A percentile compares a stretch with the other conserved stretches of the same genome.
Evolutionary conservation across 1,140 invertebrate genomes (phyloP).

Genomic region (Drosophila auraria): DNA sequence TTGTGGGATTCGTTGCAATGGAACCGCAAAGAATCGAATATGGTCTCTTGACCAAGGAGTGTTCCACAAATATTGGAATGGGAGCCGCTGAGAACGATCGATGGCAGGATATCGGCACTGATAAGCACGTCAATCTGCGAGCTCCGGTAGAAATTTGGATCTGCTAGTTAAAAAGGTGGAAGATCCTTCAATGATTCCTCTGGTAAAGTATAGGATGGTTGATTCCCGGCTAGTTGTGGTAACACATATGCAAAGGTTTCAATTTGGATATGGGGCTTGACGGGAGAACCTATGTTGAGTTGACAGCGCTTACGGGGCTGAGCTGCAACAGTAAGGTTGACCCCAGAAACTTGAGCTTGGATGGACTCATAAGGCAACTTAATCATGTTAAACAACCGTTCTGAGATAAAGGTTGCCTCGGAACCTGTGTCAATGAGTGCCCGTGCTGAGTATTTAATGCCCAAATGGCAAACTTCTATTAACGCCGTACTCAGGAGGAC

Average conservation of each 20-base stretch:
- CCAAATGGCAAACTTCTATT: neutral
- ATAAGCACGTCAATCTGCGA: conserved; percentile 4
- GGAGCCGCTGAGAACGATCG: neutral
- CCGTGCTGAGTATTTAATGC: neutral
- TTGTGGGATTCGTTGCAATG: neutral
- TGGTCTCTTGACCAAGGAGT: neutral
- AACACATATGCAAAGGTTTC: neutral
- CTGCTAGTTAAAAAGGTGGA: neutral
- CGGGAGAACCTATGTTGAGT: neutral
- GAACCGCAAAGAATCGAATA: neutral
- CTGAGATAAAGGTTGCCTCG: neutral
- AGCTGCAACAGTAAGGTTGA: too few species aligned
- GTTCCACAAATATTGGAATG: neutral
- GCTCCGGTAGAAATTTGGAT: neutral
- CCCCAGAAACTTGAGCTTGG: neutral
- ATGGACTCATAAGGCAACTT: neutral
- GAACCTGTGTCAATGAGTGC: neutral
- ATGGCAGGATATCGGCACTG: conserved; percentile 1
- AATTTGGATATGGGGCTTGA: neutral
- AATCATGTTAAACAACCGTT: neutral
- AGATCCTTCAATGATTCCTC: neutral
- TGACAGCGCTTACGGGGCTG: too few species aligned
- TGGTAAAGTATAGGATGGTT: neutral
- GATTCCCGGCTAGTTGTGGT: neutral
- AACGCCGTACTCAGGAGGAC: neutral